Evolutionary conservation across 2,797 vertebrate species (phyloP).

Genomic region (Enteromius unitaeniatus): DNA sequence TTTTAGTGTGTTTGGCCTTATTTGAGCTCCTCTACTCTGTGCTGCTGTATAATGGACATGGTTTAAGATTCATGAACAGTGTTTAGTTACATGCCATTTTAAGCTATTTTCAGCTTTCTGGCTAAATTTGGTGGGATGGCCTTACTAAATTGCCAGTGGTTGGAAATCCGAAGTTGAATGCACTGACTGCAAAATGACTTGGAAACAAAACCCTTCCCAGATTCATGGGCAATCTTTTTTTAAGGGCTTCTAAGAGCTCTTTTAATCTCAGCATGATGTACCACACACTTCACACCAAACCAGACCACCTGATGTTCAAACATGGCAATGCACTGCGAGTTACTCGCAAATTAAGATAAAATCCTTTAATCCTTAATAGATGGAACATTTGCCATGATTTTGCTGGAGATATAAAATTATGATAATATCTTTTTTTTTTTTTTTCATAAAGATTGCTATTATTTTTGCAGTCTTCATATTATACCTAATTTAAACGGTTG

Average conservation of each 20-base stretch:
- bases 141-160: background rate
- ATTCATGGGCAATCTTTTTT: background rate
- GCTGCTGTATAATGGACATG: background rate
- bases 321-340: background rate
- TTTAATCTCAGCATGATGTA: conserved; percentile 28
- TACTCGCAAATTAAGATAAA: background rate
- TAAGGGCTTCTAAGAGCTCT: background rate
- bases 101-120: background rate
- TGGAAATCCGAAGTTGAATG: background rate
- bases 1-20: background rate
- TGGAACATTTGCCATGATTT: background rate
- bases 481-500: background rate
- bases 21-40: background rate
- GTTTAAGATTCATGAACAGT: background rate
- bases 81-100: background rate
- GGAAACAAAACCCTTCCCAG: conserved; percentile 12
- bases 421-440: background rate
- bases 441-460: background rate
- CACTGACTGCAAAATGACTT: background rate
- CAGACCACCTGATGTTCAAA: conserved; percentile 29
- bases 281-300: conserved; percentile 9
- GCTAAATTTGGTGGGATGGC: background rate
- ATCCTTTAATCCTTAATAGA: conserved; percentile 27
- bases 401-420: background rate
- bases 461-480: background rate